A percentile compares a stretch with the other conserved stretches of the same genome.
Conservation (phyloP, 1,140 invertebrate species). For the Conus ventricosus region DNA sequence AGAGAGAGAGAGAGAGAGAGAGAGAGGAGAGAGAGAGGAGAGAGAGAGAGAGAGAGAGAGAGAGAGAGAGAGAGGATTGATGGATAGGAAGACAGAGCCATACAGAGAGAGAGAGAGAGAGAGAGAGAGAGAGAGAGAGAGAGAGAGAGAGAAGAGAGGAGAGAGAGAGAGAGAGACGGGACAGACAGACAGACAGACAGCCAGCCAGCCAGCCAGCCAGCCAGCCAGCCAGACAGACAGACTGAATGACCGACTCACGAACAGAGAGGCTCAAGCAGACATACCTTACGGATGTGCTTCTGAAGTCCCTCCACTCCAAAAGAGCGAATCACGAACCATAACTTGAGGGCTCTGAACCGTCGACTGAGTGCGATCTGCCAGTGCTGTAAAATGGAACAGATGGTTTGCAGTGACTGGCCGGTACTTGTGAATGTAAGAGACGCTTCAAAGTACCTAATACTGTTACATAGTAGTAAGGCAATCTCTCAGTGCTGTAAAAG, state of each 20-base stretch:
- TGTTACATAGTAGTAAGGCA: too few relatives aligned
- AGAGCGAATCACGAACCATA: slow-evolving; percentile 74
- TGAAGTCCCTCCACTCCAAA: slow-evolving; percentile 73
- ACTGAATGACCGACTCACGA: not conserved
- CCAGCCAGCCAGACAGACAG: not conserved
- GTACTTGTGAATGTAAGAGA: too few relatives aligned
- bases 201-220: not conserved
- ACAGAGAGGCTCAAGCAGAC: not conserved
- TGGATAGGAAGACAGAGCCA: too few relatives aligned
- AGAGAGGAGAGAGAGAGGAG: too few relatives aligned
- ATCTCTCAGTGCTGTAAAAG: too few relatives aligned
- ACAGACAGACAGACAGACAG: not conserved
- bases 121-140: not conserved
- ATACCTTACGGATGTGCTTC: slow-evolving; percentile 70
- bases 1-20: slow-evolving; percentile 19
- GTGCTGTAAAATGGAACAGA: slow-evolving; percentile 61
- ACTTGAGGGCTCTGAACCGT: slow-evolving; percentile 72
- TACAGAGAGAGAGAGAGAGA: too few relatives aligned
- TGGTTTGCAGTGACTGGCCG: not conserved
- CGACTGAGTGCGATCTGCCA: slow-evolving; percentile 74
- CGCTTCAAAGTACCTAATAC: too few relatives aligned
- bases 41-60: too few relatives aligned
- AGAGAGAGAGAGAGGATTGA: too few relatives aligned
- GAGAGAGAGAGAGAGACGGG: slow-evolving; percentile 8
- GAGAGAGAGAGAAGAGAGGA: slow-evolving; percentile 13